Evolutionary conservation across 1,140 invertebrate species (phyloP).

Genomic region (Palaemon carinicauda): DNA sequence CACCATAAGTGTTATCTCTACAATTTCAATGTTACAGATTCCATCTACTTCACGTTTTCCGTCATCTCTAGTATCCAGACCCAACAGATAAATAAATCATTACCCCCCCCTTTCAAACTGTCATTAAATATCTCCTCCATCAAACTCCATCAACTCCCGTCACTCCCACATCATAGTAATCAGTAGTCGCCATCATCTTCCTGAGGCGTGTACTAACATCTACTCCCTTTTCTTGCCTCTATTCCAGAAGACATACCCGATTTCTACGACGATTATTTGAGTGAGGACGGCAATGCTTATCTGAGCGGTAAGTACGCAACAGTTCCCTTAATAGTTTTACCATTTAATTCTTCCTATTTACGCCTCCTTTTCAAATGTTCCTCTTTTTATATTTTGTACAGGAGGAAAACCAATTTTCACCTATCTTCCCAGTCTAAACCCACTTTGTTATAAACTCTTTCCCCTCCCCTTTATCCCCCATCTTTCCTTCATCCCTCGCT

Average conservation of each 20-base stretch:
- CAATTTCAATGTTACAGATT: neutral
- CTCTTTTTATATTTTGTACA: too few species aligned
- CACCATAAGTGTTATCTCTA: neutral
- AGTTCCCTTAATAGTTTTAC: neutral
- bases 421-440: neutral
- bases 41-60: neutral
- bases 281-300: slow-evolving; percentile 43
- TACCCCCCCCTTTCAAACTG: neutral
- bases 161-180: neutral
- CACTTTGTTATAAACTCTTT: too few species aligned
- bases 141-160: neutral
- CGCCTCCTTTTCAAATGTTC: neutral
- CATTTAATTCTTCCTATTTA: neutral
- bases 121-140: too few species aligned
- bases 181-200: neutral
- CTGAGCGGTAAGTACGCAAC: slow-evolving; percentile 39
- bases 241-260: slow-evolving; percentile 50
- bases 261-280: slow-evolving; percentile 54
- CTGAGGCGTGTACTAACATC: slow-evolving; percentile 29
- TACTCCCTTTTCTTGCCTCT: slow-evolving; percentile 42
- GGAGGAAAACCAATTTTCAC: neutral
- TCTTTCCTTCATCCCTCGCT: neutral
- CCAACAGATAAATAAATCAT: neutral
- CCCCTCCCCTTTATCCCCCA: neutral
- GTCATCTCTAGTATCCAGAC: neutral